These are phyloP conservation scores for Pecten maximus DNA, from an alignment of 2,888 invertebrate species.

Conservation along the genomic window DNA sequence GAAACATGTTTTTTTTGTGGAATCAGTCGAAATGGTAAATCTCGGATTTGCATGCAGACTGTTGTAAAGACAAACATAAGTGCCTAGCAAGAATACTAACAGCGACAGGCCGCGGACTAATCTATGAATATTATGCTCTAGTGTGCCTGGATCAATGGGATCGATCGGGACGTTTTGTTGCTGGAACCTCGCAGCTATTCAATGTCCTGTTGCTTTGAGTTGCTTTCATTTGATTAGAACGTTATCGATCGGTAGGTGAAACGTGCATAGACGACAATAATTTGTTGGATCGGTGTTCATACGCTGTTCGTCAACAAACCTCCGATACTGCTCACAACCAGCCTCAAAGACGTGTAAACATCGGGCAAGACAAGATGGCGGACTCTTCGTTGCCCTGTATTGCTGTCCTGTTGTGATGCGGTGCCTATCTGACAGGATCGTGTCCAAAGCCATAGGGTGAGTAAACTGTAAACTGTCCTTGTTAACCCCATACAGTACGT, in stretches of 20 bases:
- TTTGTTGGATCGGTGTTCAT: constrained; percentile 4
- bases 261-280: constrained; percentile 21
- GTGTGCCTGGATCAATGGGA: constrained; percentile 8
- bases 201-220: constrained; percentile 30
- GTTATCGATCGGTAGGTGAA: constrained; percentile 7
- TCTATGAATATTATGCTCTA: constrained; percentile 7
- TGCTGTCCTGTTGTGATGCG: neutral
- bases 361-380: constrained; percentile 6
- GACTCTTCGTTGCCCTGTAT: neutral
- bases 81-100: neutral
- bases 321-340: neutral
- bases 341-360: neutral
- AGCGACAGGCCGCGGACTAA: neutral
- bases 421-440: neutral
- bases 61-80: neutral
- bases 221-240: constrained; percentile 33
- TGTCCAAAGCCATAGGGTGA: neutral
- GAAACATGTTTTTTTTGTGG: neutral
- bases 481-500: neutral
- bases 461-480: neutral
- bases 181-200: neutral
- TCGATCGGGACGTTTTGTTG: constrained; percentile 22
- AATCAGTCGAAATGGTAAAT: constrained; percentile 7
- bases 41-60: constrained; percentile 13
- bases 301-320: constrained; percentile 23